Evolutionary conservation across 2,888 invertebrate species (phyloP).

Genomic region (Dilophus febrilis): DNA sequence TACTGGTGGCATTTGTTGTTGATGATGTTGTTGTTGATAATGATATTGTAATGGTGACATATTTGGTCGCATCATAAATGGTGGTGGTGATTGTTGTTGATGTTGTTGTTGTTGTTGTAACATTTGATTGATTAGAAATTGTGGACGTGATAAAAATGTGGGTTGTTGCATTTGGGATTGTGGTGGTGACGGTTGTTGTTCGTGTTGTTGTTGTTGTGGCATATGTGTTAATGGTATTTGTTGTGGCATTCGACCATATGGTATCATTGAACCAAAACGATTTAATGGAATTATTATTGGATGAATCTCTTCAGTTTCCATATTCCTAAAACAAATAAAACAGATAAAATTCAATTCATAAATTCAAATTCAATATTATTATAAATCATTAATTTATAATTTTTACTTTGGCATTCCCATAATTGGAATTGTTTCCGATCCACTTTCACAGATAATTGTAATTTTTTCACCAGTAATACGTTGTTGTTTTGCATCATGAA

Average conservation of each 20-base stretch:
- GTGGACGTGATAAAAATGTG: constrained; percentile 22
- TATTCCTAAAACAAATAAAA: neutral
- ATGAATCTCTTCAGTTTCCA: constrained; percentile 22
- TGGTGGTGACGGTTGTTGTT: constrained; percentile 20
- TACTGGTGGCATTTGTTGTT: constrained; percentile 15
- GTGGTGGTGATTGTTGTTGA: constrained; percentile 16
- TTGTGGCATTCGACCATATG: constrained; percentile 33
- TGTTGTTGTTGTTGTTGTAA: constrained; percentile 10
- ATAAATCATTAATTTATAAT: neutral
- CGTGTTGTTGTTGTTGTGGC: constrained; percentile 32
- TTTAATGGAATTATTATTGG: constrained; percentile 30
- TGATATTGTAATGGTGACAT: constrained; percentile 15
- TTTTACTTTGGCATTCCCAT: no score
- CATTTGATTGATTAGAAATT: constrained; percentile 13
- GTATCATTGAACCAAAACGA: constrained; percentile 32
- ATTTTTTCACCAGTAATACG: constrained; percentile 69
- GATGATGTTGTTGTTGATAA: constrained; percentile 25
- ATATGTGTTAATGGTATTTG: constrained; percentile 37
- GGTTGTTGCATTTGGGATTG: constrained; percentile 17
- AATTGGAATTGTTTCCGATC: constrained; percentile 32
- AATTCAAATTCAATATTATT: neutral
- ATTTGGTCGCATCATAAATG: constrained; percentile 7
- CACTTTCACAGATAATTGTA: constrained; percentile 76
- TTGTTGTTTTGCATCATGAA: constrained; percentile 58
- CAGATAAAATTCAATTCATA: neutral